Evolutionary conservation across 2,888 invertebrate species (phyloP).

Genomic region (Andrena dorsata): DNA sequence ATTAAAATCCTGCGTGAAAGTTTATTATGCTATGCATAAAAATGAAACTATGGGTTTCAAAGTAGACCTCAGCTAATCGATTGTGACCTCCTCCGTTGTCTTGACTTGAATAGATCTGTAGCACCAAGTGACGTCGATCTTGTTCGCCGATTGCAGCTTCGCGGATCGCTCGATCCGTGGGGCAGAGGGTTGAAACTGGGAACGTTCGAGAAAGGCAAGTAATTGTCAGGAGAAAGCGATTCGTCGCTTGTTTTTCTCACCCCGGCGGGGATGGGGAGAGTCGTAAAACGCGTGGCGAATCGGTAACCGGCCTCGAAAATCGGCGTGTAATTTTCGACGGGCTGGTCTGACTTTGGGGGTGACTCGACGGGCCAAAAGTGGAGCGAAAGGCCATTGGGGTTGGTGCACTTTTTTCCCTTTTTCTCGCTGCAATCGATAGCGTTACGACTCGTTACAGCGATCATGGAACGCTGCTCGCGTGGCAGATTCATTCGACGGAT

Average conservation of each 20-base stretch:
- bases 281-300: conserved; percentile 53
- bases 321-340: conserved; percentile 46
- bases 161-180: not conserved
- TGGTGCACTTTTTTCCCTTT: not conserved
- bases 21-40: too few species aligned
- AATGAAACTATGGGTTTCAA: too few species aligned
- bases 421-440: conserved; percentile 1
- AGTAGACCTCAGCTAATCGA: too few species aligned
- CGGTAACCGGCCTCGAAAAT: conserved; percentile 52
- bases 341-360: conserved; percentile 2
- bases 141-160: too few species aligned
- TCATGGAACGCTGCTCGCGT: not conserved
- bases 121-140: too few species aligned
- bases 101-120: too few species aligned
- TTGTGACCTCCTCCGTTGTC: too few species aligned
- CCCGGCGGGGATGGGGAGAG: not conserved
- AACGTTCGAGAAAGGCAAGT: not conserved
- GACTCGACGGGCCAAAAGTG: conserved; percentile 1
- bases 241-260: conserved; percentile 5
- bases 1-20: too few species aligned
- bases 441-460: not conserved
- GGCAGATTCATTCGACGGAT: not conserved
- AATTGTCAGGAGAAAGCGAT: not conserved
- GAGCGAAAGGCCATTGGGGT: not conserved
- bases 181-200: not conserved